Evolutionary conservation across 2,888 invertebrate genomes (phyloP).

Genomic region (Lottia scabra): DNA sequence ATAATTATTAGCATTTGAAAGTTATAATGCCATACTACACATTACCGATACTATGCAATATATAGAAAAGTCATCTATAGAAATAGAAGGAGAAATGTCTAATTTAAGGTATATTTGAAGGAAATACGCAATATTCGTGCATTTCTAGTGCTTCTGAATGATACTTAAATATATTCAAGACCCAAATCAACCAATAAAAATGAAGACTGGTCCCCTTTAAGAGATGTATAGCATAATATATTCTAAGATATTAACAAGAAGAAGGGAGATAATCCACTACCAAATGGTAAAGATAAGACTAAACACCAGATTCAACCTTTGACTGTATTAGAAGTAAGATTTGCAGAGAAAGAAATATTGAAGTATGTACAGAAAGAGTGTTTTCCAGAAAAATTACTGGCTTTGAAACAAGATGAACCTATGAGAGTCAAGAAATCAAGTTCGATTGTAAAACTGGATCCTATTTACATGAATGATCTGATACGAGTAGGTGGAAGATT

Average conservation of each 20-base stretch:
- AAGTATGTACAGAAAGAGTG: constrained; percentile 6
- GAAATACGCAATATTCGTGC: too few relatives aligned
- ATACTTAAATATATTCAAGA: too few relatives aligned
- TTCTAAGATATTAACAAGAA: not conserved
- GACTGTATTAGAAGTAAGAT: not conserved
- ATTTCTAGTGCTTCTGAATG: too few relatives aligned
- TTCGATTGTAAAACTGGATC: constrained; percentile 9
- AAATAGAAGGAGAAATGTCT: too few relatives aligned
- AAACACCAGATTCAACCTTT: not conserved
- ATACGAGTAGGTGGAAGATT: constrained; percentile 10
- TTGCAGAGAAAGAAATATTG: constrained; percentile 7
- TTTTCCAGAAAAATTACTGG: constrained; percentile 1
- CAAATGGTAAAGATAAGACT: not conserved
- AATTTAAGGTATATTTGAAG: too few relatives aligned
- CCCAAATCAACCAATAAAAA: too few relatives aligned
- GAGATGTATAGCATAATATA: not conserved
- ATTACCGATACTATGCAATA: too few relatives aligned
- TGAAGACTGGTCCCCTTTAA: too few relatives aligned
- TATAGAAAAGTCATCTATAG: too few relatives aligned
- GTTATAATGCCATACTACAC: too few relatives aligned
- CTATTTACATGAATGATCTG: not conserved
- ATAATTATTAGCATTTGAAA: too few relatives aligned
- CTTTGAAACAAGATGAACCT: not conserved
- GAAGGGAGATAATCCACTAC: not conserved
- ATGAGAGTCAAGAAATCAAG: constrained; percentile 4